A percentile compares a stretch with the other conserved stretches of the same genome.
Evolutionary conservation across 2,113 vertebrate species (phyloP).

Genomic region (Podilymbus podiceps): DNA sequence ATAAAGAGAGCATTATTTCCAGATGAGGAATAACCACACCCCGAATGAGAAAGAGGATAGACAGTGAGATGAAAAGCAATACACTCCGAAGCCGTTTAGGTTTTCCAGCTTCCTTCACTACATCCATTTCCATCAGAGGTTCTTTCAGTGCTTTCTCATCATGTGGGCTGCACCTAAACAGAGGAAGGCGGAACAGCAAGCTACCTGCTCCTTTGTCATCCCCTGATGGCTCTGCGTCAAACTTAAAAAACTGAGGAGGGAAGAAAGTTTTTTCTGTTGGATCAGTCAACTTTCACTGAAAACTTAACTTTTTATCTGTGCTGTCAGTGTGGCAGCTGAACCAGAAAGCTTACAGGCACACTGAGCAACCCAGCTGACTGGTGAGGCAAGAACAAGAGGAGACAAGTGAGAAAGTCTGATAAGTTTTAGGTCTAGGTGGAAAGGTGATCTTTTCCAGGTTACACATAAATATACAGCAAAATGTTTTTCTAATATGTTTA

Average conservation of each 20-base stretch:
- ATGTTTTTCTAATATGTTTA: not conserved
- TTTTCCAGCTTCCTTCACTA: not conserved
- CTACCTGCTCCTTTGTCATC: accelerated
- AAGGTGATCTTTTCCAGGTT: not conserved
- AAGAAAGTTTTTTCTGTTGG: not conserved
- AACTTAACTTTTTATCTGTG: not conserved
- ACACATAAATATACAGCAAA: not conserved
- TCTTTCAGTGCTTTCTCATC: not conserved
- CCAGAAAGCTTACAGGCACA: not conserved
- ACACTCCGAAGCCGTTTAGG: not conserved
- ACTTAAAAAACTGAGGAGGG: not conserved
- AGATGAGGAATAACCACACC: not conserved
- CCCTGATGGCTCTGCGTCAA: not conserved
- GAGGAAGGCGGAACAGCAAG: not conserved
- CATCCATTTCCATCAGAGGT: not conserved
- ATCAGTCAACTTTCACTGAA: not conserved
- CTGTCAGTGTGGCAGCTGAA: not conserved
- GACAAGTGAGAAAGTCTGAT: not conserved
- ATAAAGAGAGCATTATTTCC: not conserved
- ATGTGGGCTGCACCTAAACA: not conserved
- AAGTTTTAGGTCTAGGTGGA: not conserved
- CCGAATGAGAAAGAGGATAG: not conserved
- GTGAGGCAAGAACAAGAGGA: not conserved
- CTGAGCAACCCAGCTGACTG: not conserved
- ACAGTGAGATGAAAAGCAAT: not conserved